Evolutionary conservation across 2,113 vertebrate species (phyloP), one percentile per base, ranked within the genome.

Genomic region (Pedetes capensis): DNA sequence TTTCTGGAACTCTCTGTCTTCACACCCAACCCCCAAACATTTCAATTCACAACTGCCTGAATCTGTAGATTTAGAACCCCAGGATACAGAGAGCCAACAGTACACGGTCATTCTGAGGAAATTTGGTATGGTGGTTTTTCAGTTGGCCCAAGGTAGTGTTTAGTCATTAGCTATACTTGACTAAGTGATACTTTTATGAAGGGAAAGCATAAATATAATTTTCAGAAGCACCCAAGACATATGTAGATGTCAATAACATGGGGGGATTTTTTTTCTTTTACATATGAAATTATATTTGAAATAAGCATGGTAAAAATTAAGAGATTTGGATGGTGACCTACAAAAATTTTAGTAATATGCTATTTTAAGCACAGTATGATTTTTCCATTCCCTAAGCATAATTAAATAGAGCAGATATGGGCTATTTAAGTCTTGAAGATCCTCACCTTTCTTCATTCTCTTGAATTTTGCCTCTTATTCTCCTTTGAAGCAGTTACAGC

Each of bases 201-300:
- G 32, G 8, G 8, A 85, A 92, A 89, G 9, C 20, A 61, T 53
- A 61, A 79, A 76, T 51, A 6, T 7, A 76, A 29, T 44, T 78
- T 59, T 80, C 64, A 92, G 42, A 89, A 89, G 59, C 39, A 57
- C 29, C 17, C 34, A 81, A 68, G 71, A 53, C 93, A 72, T 34
- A 80, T 34, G 16, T 66, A 87, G 42, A 93, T 49, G 32, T 76
- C 78, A 92, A 23, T 79, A 89, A 76, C 66, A 37, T 84, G 25
- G 10, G 14, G 61, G 53, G 79, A 74, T 39, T 51, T 32, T 22
- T 79, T 59, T 88, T 75, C 27, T 32, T 57, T 87, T 89, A 51
- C 80, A 87, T 13, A 29, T 4, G 82, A 81, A 96, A 87, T 92
- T 71, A 53, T 34, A 90, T 92, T 80, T 80, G 34, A 96, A 96